Percentiles rank a stretch among this genome's conserved stretches.
Conservation (phyloP, 2,113 vertebrate species). For the Todiramphus saurophagus region DNA sequence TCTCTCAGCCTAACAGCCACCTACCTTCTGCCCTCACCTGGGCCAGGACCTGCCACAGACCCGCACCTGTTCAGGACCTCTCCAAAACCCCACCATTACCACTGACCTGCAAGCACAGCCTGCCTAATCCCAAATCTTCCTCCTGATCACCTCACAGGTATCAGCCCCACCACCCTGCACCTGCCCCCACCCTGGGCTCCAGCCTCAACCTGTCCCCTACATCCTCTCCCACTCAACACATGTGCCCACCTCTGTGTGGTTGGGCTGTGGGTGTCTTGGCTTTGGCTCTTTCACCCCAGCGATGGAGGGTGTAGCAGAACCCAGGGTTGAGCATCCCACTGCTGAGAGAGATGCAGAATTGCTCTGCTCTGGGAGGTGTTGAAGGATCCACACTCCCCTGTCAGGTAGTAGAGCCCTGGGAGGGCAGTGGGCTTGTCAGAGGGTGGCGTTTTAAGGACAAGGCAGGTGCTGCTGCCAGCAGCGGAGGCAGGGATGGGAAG, state of each 20-base stretch:
- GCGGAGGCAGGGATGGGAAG: neutral
- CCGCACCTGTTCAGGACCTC: neutral
- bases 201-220: neutral
- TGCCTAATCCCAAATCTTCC: neutral
- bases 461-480: neutral
- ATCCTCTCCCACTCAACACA: neutral
- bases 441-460: neutral
- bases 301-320: neutral
- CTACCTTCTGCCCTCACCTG: neutral
- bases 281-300: neutral
- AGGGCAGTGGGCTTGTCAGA: neutral
- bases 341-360: neutral
- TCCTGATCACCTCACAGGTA: fast-evolving
- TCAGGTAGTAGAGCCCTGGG: neutral
- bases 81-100: neutral
- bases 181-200: neutral
- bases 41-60: neutral
- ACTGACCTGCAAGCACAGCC: neutral
- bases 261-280: neutral
- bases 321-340: fast-evolving
- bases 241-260: fast-evolving
- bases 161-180: neutral
- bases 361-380: fast-evolving
- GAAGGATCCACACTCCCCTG: neutral
- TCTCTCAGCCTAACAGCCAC: neutral